Percentiles rank a stretch among this genome's conserved stretches.
Evolutionary conservation across 2,888 invertebrate species (phyloP).

Genomic region (Pandemis cinnamomeana): DNA sequence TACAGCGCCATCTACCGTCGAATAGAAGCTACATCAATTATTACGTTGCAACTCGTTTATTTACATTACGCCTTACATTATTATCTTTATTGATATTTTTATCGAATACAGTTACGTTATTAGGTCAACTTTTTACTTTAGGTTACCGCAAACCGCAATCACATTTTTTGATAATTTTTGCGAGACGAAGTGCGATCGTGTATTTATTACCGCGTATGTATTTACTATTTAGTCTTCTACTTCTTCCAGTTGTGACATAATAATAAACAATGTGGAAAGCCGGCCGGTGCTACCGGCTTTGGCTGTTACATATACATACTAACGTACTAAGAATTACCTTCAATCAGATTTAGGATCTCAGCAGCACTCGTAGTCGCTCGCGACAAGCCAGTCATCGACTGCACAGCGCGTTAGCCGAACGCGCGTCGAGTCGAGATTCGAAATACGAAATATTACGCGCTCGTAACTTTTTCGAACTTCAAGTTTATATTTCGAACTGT

Average conservation of each 20-base stretch:
- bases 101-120: conserved; percentile 17
- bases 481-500: conserved; percentile 36
- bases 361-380: neutral
- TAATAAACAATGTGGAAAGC: conserved; percentile 14
- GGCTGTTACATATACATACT: neutral
- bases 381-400: conserved; percentile 58
- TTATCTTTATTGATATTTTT: conserved; percentile 26
- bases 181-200: neutral
- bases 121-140: conserved; percentile 20
- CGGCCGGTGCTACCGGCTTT: conserved; percentile 8
- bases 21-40: conserved; percentile 7
- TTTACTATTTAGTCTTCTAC: neutral
- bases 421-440: conserved; percentile 52
- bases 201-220: neutral
- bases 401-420: conserved; percentile 59
- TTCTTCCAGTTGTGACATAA: conserved; percentile 1
- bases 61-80: neutral
- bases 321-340: conserved; percentile 7
- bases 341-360: conserved; percentile 22
- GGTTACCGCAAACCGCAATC: conserved; percentile 7
- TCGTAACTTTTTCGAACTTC: conserved; percentile 49
- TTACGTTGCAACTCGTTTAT: conserved; percentile 1
- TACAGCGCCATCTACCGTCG: conserved; percentile 20
- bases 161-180: conserved; percentile 6
- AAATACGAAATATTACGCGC: conserved; percentile 57